These are phyloP conservation scores for Lepus timidus DNA, from an alignment of 2,113 vertebrate species.

Conservation along the genomic window DNA sequence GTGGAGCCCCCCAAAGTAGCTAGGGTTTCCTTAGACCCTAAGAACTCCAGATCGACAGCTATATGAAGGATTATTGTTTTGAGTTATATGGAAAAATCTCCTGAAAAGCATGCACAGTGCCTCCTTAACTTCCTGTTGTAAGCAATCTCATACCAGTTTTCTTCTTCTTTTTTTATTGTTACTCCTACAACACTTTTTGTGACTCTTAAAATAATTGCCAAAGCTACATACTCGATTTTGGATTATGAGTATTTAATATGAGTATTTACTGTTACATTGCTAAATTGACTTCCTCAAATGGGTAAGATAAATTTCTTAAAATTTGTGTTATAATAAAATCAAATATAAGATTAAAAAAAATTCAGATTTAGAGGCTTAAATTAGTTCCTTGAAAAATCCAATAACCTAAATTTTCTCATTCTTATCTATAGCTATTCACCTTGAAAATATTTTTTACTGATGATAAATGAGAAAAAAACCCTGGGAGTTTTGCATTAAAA, in stretches of 20 bases:
- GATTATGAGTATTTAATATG: not conserved
- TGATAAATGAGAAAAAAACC: not conserved
- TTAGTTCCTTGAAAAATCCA: conserved; percentile 19
- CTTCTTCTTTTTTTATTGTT: not conserved
- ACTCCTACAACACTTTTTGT: not conserved
- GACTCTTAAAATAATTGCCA: not conserved
- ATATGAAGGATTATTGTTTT: not conserved
- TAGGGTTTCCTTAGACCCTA: not conserved
- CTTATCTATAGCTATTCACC: not conserved
- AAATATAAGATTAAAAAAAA: not conserved
- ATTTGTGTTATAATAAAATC: not conserved
- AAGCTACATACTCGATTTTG: conserved; percentile 11
- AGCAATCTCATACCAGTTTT: not conserved
- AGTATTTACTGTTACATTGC: conserved; percentile 17
- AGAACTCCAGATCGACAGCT: not conserved
- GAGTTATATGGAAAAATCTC: not conserved
- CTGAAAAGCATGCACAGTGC: not conserved
- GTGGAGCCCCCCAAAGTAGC: not conserved
- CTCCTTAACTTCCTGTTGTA: not conserved
- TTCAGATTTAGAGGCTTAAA: not conserved
- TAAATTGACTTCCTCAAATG: not conserved
- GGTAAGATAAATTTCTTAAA: not conserved
- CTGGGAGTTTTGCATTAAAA: not conserved
- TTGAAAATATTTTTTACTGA: conserved; percentile 22
- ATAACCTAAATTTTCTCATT: not conserved